Conservation (phyloP, 2,888 invertebrate species). For the Eubasilissa splendida region DNA sequence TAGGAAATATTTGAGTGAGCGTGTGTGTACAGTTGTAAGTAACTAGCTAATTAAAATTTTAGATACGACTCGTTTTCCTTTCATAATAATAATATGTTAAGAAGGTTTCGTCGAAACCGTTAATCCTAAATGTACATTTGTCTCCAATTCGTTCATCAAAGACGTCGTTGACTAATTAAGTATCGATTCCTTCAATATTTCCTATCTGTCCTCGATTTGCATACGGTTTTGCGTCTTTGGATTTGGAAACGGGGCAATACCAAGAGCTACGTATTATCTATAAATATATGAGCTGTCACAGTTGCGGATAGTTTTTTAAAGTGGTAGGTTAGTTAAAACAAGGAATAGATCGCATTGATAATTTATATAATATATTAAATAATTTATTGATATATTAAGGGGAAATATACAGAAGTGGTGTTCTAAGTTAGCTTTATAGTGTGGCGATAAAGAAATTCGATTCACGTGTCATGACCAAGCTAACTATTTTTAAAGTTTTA, state of each 20-base stretch:
- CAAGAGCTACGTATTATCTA: too few species aligned
- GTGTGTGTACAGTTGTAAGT: constrained; percentile 3
- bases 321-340: too few species aligned
- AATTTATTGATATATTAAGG: too few species aligned
- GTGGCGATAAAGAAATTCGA: too few species aligned
- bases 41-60: constrained; percentile 12
- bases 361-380: too few species aligned
- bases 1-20: background rate
- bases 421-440: too few species aligned
- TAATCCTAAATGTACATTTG: constrained; percentile 5
- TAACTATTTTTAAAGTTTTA: too few species aligned
- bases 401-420: too few species aligned
- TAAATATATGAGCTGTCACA: too few species aligned
- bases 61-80: constrained; percentile 8
- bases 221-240: constrained; percentile 18
- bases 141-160: background rate
- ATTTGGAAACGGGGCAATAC: background rate
- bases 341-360: too few species aligned
- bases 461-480: too few species aligned
- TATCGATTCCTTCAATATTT: constrained; percentile 1
- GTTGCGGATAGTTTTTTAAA: too few species aligned
- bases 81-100: constrained; percentile 11
- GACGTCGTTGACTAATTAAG: constrained; percentile 9
- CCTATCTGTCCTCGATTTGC: constrained; percentile 21
- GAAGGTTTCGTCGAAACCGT: background rate